These are phyloP conservation scores for Andinoacara biseriatus DNA, from an alignment of 2,113 vertebrate species.

Conservation along the genomic window DNA sequence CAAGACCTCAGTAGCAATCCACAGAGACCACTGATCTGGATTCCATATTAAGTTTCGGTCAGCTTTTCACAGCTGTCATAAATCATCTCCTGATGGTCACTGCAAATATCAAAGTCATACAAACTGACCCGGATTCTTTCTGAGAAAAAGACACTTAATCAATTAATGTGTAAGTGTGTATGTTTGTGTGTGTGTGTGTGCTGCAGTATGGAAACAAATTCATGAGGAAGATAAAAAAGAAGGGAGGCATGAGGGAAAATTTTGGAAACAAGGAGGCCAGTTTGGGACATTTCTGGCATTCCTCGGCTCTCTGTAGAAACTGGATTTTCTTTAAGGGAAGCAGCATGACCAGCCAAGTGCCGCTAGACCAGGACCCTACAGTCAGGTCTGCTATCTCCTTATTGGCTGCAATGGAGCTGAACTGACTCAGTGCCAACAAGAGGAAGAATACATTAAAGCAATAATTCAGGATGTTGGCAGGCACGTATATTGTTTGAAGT, in stretches of 20 bases:
- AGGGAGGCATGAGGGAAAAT: conserved; percentile 30
- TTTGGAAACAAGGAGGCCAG: conserved; percentile 22
- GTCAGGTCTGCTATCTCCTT: conserved; percentile 37
- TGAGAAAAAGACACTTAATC: conserved; percentile 31
- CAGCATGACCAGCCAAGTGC: conserved; percentile 43
- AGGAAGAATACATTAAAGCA: conserved; percentile 76
- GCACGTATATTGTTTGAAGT: conserved; percentile 64
- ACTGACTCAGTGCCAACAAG: conserved; percentile 38
- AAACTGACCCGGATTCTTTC: conserved; percentile 5
- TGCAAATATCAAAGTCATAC: conserved; percentile 38
- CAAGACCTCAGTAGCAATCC: not conserved
- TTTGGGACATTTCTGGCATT: conserved; percentile 71
- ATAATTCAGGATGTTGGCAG: conserved; percentile 60
- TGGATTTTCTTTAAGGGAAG: conserved; percentile 68
- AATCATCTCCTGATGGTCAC: conserved; percentile 50
- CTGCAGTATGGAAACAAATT: conserved; percentile 17
- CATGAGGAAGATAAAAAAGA: conserved; percentile 1
- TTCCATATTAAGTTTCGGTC: not conserved
- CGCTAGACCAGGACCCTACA: conserved; percentile 42
- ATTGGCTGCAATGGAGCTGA: conserved; percentile 16
- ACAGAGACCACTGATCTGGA: conserved; percentile 13
- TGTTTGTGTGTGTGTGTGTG: conserved; percentile 12
- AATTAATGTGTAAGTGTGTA: not conserved
- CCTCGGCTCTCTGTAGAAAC: conserved; percentile 58
- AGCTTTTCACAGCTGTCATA: conserved; percentile 34